A percentile compares a stretch with the other conserved stretches of the same genome.
Conservation (phyloP, 2,113 vertebrate species). For the Acanthisitta chloris region DNA sequence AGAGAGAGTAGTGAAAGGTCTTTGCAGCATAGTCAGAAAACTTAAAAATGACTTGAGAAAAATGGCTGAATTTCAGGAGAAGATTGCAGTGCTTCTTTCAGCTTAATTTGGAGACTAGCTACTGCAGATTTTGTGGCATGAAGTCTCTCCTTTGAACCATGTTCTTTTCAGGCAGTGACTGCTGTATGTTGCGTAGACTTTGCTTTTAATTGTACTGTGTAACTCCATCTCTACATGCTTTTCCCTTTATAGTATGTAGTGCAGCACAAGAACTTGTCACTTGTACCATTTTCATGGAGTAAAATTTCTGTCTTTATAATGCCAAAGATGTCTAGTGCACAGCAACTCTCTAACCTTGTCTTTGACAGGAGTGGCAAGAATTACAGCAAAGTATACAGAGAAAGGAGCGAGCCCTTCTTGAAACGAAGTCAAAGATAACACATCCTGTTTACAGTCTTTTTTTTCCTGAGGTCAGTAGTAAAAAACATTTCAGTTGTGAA, state of each 20-base stretch:
- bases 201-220: background rate
- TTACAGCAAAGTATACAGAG: conserved; percentile 97
- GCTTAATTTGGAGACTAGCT: background rate
- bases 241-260: background rate
- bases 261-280: background rate
- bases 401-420: conserved; percentile 91
- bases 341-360: conserved; percentile 12
- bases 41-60: background rate
- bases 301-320: background rate
- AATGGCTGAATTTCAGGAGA: background rate
- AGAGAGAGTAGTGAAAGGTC: background rate
- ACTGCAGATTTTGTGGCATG: background rate
- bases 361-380: conserved; percentile 93
- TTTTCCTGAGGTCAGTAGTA: conserved; percentile 86
- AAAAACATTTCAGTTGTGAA: background rate
- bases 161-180: background rate
- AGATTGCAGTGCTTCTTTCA: background rate
- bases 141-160: background rate
- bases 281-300: background rate
- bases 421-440: conserved; percentile 98
- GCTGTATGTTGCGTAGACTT: background rate
- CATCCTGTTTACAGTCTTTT: conserved; percentile 95
- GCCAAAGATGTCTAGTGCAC: background rate
- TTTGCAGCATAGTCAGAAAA: background rate
- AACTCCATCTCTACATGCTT: background rate